Conservation (phyloP, 2,113 vertebrate genomes). For the Mustela lutreola region DNA sequence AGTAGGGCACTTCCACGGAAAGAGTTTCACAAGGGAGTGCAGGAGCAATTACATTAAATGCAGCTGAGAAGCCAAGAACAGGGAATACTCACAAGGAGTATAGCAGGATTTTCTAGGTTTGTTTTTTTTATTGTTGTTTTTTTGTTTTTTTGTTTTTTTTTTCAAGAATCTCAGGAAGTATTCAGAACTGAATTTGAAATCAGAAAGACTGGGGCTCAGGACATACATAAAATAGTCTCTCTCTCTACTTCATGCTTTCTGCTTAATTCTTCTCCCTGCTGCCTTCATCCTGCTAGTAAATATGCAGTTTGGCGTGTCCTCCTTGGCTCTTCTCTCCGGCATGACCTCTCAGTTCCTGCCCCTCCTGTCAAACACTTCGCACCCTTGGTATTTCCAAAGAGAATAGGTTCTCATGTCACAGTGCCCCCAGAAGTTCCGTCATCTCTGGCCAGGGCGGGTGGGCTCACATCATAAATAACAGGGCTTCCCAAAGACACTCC, state of each 20-base stretch:
- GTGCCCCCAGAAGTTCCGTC: neutral
- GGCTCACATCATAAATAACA: neutral
- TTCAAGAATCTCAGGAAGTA: neutral
- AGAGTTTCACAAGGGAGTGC: neutral
- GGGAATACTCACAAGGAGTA: neutral
- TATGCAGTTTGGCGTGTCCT: neutral
- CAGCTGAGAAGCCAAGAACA: neutral
- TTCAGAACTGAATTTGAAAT: constrained; percentile 18
- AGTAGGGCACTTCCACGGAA: neutral
- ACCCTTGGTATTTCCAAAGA: neutral
- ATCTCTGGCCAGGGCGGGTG: neutral
- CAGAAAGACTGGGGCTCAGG: neutral
- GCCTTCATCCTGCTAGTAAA: neutral
- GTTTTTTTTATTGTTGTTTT: too few species aligned
- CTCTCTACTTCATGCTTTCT: neutral
- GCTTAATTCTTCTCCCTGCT: neutral
- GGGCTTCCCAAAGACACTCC: neutral
- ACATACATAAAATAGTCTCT: neutral
- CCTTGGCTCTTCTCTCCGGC: neutral
- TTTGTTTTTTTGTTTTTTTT: neutral
- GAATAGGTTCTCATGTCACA: neutral
- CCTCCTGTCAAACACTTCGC: neutral
- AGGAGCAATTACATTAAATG: neutral
- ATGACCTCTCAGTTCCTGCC: neutral
- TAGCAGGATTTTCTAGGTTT: neutral